phyloP scores from a whole-genome alignment of 2,888 invertebrate genomes.

The Caenorhabditis wallacei region DNA sequence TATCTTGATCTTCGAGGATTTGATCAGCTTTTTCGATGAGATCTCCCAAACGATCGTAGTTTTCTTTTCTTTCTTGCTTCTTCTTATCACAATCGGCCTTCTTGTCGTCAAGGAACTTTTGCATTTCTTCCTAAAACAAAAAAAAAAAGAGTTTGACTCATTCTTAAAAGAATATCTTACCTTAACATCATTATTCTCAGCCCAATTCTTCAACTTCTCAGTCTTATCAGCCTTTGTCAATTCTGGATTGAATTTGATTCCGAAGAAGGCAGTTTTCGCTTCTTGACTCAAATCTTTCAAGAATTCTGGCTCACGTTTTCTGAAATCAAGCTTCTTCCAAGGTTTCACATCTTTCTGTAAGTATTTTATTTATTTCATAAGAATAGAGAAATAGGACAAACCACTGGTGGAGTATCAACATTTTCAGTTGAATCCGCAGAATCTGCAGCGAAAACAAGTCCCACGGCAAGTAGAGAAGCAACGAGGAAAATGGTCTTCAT shows the following conservation, averaged over 20 bases:
- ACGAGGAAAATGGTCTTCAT: constrained; percentile 41
- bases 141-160: not conserved
- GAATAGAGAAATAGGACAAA: not conserved
- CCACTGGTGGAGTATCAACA: not conserved
- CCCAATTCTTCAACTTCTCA: constrained; percentile 41
- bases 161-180: not conserved
- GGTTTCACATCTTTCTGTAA: constrained; percentile 46
- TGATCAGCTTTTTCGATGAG: constrained; percentile 46
- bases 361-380: not conserved
- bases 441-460: not conserved
- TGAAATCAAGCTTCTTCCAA: constrained; percentile 50
- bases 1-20: constrained; percentile 36
- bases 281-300: constrained; percentile 36
- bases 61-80: constrained; percentile 34
- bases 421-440: constrained; percentile 19
- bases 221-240: constrained; percentile 47
- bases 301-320: constrained; percentile 43
- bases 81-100: constrained; percentile 38
- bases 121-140: constrained; percentile 32
- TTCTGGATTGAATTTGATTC: constrained; percentile 34
- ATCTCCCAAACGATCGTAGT: constrained; percentile 55
- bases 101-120: constrained; percentile 45
- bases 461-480: constrained; percentile 27
- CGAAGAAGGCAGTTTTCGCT: constrained; percentile 35
- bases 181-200: constrained; percentile 33